Percentiles rank a stretch among this genome's conserved stretches.
These are phyloP conservation scores for Propithecus perrieri DNA, from an alignment of 2,797 vertebrate species.

Conservation along the genomic window DNA sequence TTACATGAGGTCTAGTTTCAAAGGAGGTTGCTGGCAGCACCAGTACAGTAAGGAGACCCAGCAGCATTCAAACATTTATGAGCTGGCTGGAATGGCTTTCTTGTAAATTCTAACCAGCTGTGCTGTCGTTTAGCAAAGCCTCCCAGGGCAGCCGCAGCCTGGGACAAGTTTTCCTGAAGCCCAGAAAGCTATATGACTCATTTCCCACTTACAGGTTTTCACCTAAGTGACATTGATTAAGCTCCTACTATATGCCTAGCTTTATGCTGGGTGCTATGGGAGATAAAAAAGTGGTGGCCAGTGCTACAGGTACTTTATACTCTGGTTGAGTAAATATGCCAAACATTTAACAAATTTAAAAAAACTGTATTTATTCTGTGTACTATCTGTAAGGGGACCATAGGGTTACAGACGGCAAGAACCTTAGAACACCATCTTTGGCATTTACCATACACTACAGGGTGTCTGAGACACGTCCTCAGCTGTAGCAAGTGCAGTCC, in stretches of 20 bases:
- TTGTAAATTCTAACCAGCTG: neutral
- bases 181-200: neutral
- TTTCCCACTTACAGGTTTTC: neutral
- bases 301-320: neutral
- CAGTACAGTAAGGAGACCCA: rapidly evolving
- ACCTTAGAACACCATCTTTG: neutral
- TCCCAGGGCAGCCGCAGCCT: neutral
- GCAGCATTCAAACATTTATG: neutral
- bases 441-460: neutral
- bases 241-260: neutral
- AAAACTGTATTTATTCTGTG: neutral
- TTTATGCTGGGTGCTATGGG: too few species aligned
- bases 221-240: neutral
- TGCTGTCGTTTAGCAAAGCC: neutral
- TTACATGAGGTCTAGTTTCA: neutral
- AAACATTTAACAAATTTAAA: neutral
- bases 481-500: neutral
- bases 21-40: neutral
- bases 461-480: neutral
- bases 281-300: neutral
- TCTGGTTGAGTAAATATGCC: neutral
- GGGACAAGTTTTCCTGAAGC: neutral
- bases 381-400: neutral
- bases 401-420: neutral
- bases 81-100: neutral